phyloP scores from a whole-genome alignment of 2,797 vertebrate species.

The Anguilla obscura region DNA sequence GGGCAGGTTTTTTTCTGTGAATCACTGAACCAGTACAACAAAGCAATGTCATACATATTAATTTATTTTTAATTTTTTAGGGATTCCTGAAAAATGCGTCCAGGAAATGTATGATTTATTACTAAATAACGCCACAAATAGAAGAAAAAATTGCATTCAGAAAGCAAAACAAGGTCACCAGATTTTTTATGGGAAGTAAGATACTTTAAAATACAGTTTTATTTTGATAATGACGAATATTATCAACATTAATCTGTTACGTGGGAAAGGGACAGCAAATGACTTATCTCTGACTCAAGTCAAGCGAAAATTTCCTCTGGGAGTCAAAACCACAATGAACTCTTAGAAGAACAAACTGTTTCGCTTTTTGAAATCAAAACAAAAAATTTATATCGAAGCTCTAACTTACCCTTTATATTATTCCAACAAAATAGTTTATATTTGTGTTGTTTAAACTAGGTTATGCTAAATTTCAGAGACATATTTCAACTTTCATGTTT shows the following conservation, averaged over 20 bases:
- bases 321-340: not conserved
- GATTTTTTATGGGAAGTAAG: not conserved
- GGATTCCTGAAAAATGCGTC: not conserved
- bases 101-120: constrained; percentile 9
- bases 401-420: not conserved
- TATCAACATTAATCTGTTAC: not conserved
- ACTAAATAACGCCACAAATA: not conserved
- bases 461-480: not conserved
- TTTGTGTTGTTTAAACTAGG: not conserved
- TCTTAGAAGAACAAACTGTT: not conserved
- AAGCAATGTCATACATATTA: not conserved
- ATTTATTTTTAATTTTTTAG: not conserved
- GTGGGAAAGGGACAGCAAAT: not conserved
- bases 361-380: not conserved
- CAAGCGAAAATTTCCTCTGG: not conserved
- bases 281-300: not conserved
- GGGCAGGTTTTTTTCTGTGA: not conserved
- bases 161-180: not conserved
- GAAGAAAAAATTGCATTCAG: not conserved
- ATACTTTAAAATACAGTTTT: not conserved
- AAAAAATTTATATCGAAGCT: not conserved
- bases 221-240: not conserved
- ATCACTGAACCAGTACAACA: not conserved
- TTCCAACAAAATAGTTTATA: not conserved
- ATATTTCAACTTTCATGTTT: not conserved